These are phyloP conservation scores for Drosophila mojavensis DNA, from an alignment of 1,140 invertebrate species.

Conservation along the genomic window DNA sequence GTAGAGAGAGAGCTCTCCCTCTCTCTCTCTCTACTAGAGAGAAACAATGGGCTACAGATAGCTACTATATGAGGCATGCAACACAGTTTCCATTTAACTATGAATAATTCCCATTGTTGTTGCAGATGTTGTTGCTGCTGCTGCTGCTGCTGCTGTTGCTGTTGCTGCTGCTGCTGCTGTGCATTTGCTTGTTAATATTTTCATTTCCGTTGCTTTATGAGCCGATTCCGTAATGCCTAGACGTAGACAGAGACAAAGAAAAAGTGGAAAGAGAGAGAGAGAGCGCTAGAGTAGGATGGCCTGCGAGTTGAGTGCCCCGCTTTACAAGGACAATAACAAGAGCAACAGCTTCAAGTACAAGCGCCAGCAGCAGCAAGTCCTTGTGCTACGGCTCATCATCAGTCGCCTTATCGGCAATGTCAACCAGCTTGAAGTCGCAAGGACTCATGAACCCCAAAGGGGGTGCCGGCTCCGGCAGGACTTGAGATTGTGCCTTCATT, in stretches of 20 bases:
- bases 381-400: constrained; percentile 8
- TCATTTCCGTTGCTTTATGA: constrained; percentile 83
- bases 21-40: too few relatives aligned
- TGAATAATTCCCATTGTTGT: constrained; percentile 69
- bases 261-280: neutral
- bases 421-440: constrained; percentile 46
- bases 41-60: constrained; percentile 52
- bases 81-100: constrained; percentile 76
- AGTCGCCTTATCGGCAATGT: constrained; percentile 68
- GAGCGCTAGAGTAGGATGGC: neutral
- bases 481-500: constrained; percentile 1
- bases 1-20: too few relatives aligned
- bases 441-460: neutral
- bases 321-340: constrained; percentile 67
- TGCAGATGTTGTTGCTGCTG: constrained; percentile 21
- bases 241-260: constrained; percentile 32
- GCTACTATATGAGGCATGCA: constrained; percentile 69
- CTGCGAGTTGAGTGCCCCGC: constrained; percentile 66
- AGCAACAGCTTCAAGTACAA: constrained; percentile 71
- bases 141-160: constrained; percentile 23
- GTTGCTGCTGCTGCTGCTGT: constrained; percentile 46
- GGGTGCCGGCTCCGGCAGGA: neutral
- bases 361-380: constrained; percentile 15
- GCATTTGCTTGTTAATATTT: constrained; percentile 83
- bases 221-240: constrained; percentile 71